Evolutionary conservation across 53 echinoderm and acorn worm genomes (phyloP), one percentile per base, ranked within the genome.

Genomic region (Holothuria scabra): DNA sequence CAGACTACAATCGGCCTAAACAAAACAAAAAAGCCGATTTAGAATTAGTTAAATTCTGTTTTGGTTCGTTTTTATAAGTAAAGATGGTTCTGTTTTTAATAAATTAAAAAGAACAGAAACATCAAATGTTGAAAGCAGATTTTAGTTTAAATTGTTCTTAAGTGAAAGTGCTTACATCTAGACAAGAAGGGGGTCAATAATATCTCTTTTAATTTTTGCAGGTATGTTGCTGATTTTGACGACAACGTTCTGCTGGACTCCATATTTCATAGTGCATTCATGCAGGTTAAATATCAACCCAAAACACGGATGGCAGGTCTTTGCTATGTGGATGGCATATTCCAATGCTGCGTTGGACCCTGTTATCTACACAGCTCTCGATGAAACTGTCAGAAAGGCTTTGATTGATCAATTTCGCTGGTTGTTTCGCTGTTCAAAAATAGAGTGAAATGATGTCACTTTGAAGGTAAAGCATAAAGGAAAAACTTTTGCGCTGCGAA

Each of bases 251-350:
- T 76, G 76, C 56, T 76, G 76, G 76, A 76, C 55, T 21, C 76
- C 76, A 35, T 76, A 76, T 56, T 56, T 76, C 56, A 76, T 76
- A 9, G 57, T 76, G 18, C 76, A 76, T 55, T 52, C 76, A 23
- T 76, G 76, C 57, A 29, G 76, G 9, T 52, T 76, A 55, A 56
- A 76, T 28, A 28, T 76, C 12, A 30, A 55, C 28, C 76, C 76
- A 25, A 76, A 26, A 28, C 76, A 76, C 30, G 57, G 22, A 9
- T 30, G 30, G 12, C 28, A 76, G 55, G 28, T 76, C 20, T 76
- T 76, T 30, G 57, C 76, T 55, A 76, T 76, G 76, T 76, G 76
- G 76, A 14, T 52, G 11, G 76, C 55, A 6, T 76, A 76, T 26
- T 31, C 76, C 25, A 76, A 76, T 20, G 52, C 76, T 13, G 76